A percentile compares a stretch with the other conserved stretches of the same genome.
Evolutionary conservation across 2,797 vertebrate species (phyloP).

Genomic region (Tinamus major): DNA sequence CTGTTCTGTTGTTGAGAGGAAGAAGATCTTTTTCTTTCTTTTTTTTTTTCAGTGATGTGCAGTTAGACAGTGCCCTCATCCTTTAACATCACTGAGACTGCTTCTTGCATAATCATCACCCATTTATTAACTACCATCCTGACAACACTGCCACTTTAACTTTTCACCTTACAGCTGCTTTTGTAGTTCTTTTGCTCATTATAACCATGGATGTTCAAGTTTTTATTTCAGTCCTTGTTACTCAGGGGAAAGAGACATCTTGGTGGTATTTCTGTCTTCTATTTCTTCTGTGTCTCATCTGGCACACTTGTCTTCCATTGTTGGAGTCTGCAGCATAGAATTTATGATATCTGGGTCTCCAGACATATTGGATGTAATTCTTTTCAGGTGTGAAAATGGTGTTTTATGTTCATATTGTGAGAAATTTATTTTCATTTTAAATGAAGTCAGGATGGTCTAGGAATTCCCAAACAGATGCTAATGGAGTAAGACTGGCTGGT

Average conservation of each 20-base stretch:
- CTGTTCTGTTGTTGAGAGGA: not conserved
- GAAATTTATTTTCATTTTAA: not conserved
- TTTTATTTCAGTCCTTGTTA: not conserved
- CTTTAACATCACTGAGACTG: not conserved
- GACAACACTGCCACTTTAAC: not conserved
- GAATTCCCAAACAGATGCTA: not conserved
- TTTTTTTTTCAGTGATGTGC: not conserved
- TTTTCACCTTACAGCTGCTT: not conserved
- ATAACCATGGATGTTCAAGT: not conserved
- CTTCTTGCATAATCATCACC: not conserved
- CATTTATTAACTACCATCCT: not conserved
- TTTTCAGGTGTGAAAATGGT: slow-evolving; percentile 27
- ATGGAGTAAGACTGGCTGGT: not conserved
- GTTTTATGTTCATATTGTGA: not conserved
- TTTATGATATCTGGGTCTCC: not conserved
- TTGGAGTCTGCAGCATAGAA: not conserved
- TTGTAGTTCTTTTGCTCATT: not conserved
- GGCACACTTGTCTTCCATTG: not conserved
- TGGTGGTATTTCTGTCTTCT: not conserved
- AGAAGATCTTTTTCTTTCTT: not conserved
- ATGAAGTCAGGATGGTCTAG: not conserved
- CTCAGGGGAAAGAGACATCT: not conserved
- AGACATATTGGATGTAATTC: not conserved
- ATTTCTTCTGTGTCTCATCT: not conserved
- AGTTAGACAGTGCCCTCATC: not conserved